Conservation (phyloP, 2,113 vertebrate species). For the Phaetusa simplex region DNA sequence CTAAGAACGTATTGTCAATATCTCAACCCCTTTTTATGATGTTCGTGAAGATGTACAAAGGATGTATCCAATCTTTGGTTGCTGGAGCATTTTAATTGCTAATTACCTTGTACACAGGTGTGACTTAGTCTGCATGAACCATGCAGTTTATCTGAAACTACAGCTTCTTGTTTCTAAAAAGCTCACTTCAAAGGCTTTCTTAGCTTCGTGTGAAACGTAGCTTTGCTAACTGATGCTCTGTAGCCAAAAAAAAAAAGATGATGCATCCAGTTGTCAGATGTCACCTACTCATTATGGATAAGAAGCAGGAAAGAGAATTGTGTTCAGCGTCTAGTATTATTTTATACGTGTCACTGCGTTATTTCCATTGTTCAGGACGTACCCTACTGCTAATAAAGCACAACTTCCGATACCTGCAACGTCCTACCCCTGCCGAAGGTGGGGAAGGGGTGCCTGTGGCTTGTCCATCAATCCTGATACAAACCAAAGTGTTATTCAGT, state of each 20-base stretch:
- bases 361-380: neutral
- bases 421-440: neutral
- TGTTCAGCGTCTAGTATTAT: neutral
- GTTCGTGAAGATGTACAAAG: neutral
- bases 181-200: neutral
- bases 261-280: neutral
- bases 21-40: neutral
- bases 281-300: neutral
- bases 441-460: neutral
- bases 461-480: neutral
- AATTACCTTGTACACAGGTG: neutral
- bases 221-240: neutral
- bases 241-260: neutral
- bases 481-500: neutral
- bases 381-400: neutral
- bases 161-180: neutral
- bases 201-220: neutral
- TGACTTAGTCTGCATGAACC: neutral
- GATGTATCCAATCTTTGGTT: neutral
- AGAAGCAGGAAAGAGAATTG: neutral
- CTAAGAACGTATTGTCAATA: neutral
- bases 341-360: neutral
- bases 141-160: neutral
- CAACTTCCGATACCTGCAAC: neutral
- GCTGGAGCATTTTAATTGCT: neutral